Conservation (phyloP, 1,140 invertebrate genomes). For the Bombyx mori region DNA sequence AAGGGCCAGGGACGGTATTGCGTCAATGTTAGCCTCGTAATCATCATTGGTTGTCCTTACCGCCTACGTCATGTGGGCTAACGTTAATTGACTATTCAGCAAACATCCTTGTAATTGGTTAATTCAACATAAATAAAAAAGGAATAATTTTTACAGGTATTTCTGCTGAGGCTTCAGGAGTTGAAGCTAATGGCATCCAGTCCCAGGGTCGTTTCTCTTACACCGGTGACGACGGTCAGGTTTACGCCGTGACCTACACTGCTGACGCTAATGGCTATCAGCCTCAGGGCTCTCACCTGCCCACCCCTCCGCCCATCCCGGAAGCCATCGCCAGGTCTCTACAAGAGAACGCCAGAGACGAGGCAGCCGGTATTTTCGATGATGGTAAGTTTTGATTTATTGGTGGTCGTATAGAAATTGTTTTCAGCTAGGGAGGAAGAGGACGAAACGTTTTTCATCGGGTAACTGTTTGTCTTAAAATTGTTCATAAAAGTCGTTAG, state of each 20-base stretch:
- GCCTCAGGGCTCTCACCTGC: slow-evolving; percentile 73
- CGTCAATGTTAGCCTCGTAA: too few species aligned
- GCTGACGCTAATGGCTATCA: slow-evolving; percentile 72
- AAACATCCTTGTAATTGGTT: too few species aligned
- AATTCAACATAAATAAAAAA: too few species aligned
- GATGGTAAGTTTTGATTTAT: slow-evolving; percentile 36
- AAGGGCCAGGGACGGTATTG: too few species aligned
- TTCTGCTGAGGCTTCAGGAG: slow-evolving; percentile 48
- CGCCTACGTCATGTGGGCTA: too few species aligned
- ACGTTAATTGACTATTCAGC: too few species aligned
- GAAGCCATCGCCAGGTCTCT: slow-evolving; percentile 75
- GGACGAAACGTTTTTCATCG: too few species aligned
- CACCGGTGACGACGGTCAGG: slow-evolving; percentile 75
- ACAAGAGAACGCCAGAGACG: slow-evolving; percentile 68
- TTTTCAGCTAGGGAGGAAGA: too few species aligned
- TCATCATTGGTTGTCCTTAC: too few species aligned
- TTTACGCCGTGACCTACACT: slow-evolving; percentile 75
- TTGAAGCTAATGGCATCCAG: slow-evolving; percentile 70
- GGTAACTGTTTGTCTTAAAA: too few species aligned
- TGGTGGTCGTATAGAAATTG: background rate
- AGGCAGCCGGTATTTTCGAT: slow-evolving; percentile 53
- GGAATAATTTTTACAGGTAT: slow-evolving; percentile 36
- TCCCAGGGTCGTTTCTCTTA: slow-evolving; percentile 76
- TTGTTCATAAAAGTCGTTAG: too few species aligned
- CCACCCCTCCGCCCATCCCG: slow-evolving; percentile 78